Percentiles rank a stretch among this genome's conserved stretches.
Conservation (phyloP, 2,797 vertebrate genomes). For the Chaetophractus vellerosus region DNA sequence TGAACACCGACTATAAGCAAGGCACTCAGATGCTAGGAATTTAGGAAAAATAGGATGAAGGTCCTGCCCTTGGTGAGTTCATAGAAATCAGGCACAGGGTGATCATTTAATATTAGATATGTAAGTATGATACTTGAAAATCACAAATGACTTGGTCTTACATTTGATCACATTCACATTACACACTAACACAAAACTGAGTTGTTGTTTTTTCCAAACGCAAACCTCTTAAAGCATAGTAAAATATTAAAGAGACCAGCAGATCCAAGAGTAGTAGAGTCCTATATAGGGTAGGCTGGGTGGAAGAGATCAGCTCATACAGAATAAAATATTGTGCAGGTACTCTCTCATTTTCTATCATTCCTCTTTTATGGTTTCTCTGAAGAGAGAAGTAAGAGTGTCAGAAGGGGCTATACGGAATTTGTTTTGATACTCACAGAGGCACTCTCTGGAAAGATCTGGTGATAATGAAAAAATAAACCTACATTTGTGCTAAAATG, state of each 20-base stretch:
- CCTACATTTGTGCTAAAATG: constrained; percentile 18
- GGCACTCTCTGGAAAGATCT: background rate
- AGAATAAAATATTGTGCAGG: background rate
- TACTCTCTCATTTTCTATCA: background rate
- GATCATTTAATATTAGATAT: background rate
- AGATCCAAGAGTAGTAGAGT: background rate
- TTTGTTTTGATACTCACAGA: background rate
- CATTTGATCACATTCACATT: background rate
- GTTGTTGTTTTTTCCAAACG: background rate
- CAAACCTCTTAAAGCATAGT: constrained; percentile 7
- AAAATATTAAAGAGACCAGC: background rate
- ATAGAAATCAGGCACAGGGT: background rate
- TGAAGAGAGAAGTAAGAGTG: background rate
- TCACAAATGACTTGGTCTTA: constrained; percentile 35
- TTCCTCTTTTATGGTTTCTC: background rate
- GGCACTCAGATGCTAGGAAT: constrained; percentile 29
- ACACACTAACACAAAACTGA: background rate
- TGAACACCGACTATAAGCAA: background rate
- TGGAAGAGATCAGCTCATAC: background rate
- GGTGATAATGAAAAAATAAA: background rate
- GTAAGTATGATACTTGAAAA: background rate
- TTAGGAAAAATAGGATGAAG: constrained; percentile 26
- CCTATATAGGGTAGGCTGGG: background rate
- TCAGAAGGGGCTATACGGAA: background rate
- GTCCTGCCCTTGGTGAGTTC: background rate